phyloP scores from a whole-genome alignment of 2,113 vertebrate genomes.

The Tychaedon coryphoeus region DNA sequence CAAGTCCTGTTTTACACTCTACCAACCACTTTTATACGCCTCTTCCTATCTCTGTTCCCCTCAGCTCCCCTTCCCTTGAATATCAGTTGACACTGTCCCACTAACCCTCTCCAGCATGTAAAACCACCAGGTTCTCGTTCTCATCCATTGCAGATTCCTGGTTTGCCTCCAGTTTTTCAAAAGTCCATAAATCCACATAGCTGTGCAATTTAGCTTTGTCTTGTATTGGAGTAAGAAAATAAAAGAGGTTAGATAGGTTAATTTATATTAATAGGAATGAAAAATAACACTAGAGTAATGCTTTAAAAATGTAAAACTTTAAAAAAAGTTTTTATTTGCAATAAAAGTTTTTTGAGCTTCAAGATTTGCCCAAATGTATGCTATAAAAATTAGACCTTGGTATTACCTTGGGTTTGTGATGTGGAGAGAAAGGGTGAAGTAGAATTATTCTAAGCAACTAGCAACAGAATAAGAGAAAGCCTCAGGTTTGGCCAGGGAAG shows the following conservation, averaged over 20 bases:
- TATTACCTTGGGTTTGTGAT: neutral
- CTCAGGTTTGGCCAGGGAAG: neutral
- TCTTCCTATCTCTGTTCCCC: accelerated
- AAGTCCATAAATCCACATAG: neutral
- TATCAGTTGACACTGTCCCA: neutral
- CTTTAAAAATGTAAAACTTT: neutral
- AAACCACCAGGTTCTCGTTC: neutral
- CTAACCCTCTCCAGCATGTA: accelerated
- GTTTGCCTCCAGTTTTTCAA: neutral
- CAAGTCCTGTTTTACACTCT: neutral
- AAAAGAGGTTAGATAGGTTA: neutral
- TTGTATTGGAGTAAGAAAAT: neutral
- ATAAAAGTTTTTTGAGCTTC: neutral
- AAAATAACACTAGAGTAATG: neutral
- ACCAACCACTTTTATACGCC: neutral
- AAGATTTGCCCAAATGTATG: neutral
- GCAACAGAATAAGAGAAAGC: neutral
- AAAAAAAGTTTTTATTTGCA: neutral
- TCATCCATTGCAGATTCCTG: neutral
- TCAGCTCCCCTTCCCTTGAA: accelerated
- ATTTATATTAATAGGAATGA: neutral
- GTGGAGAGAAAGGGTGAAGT: neutral
- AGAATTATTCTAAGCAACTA: neutral
- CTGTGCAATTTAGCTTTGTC: neutral
- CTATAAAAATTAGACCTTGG: neutral